Conservation (phyloP, 53 echinoderm and acorn worm genomes). For the Henricia sp. region DNA sequence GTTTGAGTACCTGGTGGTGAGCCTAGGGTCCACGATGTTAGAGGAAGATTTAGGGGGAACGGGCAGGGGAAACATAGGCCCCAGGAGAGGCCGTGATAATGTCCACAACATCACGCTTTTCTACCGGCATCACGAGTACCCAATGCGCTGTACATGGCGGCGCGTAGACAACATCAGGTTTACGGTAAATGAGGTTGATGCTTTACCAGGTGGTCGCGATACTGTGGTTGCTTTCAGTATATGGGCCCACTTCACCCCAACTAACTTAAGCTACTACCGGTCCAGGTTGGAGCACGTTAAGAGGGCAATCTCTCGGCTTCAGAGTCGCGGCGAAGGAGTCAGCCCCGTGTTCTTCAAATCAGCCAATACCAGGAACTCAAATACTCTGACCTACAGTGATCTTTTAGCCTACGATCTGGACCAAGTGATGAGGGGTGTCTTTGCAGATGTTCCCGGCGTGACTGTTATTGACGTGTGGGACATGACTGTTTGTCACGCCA, state of each 20-base stretch:
- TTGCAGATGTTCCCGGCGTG: conserved; percentile 48
- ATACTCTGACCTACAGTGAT: conserved; percentile 36
- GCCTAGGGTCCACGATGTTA: conserved; percentile 15
- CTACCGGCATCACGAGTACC: conserved; percentile 80
- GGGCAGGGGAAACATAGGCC: conserved; percentile 73
- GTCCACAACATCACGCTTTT: conserved; percentile 62
- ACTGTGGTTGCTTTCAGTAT: conserved; percentile 63
- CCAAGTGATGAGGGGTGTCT: conserved; percentile 61
- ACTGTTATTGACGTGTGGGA: conserved; percentile 79
- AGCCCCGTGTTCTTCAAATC: conserved; percentile 75
- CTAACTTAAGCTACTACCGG: conserved; percentile 52
- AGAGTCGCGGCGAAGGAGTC: conserved; percentile 23
- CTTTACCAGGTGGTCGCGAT: conserved; percentile 41
- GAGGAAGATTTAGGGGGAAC: conserved; percentile 40
- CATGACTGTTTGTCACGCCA: conserved; percentile 57
- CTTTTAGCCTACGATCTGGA: conserved; percentile 70
- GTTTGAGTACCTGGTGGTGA: conserved; percentile 65
- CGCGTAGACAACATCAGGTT: conserved; percentile 60
- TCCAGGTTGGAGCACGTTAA: conserved; percentile 52
- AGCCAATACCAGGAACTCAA: conserved; percentile 61
- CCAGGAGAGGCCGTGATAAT: conserved; percentile 49
- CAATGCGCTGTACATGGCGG: conserved; percentile 76
- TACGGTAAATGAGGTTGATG: conserved; percentile 64
- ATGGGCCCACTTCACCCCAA: conserved; percentile 80
- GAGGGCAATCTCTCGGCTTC: conserved; percentile 61